phyloP scores from a whole-genome alignment of 2,113 vertebrate species.

The Crotalus viridis region DNA sequence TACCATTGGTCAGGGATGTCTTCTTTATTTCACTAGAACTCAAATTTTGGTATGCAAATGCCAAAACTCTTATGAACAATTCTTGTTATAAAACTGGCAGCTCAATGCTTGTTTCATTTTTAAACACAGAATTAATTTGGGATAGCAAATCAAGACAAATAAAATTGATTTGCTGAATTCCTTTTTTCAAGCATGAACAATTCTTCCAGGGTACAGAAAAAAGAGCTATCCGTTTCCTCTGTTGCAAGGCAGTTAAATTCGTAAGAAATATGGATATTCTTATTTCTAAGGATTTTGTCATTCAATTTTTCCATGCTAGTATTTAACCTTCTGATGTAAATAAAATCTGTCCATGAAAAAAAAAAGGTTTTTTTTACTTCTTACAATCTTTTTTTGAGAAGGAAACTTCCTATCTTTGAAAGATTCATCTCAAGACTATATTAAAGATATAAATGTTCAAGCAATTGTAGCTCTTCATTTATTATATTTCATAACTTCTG shows the following conservation, averaged over 20 bases:
- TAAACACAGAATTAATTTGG: background rate
- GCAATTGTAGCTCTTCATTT: background rate
- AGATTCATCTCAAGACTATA: slow-evolving; percentile 10
- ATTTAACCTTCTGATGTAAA: slow-evolving; percentile 14
- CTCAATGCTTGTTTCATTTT: background rate
- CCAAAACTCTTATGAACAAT: background rate
- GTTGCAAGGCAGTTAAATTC: background rate
- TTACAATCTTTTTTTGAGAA: slow-evolving; percentile 26
- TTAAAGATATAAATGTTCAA: slow-evolving; percentile 13
- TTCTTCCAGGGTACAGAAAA: slow-evolving; percentile 19
- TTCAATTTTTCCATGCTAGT: background rate
- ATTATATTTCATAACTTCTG: background rate
- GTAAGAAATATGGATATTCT: background rate
- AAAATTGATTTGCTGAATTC: slow-evolving; percentile 28
- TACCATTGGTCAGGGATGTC: background rate
- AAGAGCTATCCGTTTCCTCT: background rate
- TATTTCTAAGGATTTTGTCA: background rate
- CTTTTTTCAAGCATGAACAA: background rate
- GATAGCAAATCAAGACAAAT: background rate
- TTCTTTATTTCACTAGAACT: slow-evolving; percentile 7
- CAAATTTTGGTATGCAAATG: background rate
- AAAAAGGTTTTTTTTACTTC: background rate
- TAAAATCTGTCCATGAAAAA: slow-evolving; percentile 6
- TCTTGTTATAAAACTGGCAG: slow-evolving; percentile 9
- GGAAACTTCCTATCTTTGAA: slow-evolving; percentile 1